phyloP scores from a whole-genome alignment of 2,113 vertebrate species.

The Caranx ignobilis region DNA sequence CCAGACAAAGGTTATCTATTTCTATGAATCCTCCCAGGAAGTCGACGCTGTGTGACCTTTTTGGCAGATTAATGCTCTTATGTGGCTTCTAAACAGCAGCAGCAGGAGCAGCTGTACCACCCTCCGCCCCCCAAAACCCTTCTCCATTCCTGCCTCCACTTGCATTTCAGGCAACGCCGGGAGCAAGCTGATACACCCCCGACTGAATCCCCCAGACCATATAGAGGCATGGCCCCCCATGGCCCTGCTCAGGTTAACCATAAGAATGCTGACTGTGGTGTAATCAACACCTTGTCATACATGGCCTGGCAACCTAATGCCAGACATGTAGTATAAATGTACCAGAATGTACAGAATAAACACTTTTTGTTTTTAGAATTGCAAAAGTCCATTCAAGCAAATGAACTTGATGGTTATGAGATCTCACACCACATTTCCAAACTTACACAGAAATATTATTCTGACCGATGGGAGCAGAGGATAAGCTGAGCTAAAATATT shows the following conservation, averaged over 20 bases:
- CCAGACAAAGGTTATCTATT: conserved; percentile 56
- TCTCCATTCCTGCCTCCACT: conserved; percentile 41
- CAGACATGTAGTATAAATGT: not conserved
- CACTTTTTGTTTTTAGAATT: conserved; percentile 4
- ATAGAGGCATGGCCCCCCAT: conserved; percentile 65
- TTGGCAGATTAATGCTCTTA: conserved; percentile 67
- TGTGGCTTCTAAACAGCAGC: conserved; percentile 42
- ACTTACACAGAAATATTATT: too few species aligned
- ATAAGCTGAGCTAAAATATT: not conserved
- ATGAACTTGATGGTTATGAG: not conserved
- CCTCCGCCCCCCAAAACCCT: not conserved
- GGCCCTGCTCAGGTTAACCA: conserved; percentile 37
- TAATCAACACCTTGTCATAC: conserved; percentile 63
- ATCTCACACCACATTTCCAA: not conserved
- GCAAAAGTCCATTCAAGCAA: not conserved
- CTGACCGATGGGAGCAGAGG: not conserved
- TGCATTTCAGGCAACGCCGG: conserved; percentile 29
- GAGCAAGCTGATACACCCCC: conserved; percentile 75
- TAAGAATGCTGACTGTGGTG: conserved; percentile 75
- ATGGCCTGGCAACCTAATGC: not conserved
- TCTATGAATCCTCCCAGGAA: conserved; percentile 49
- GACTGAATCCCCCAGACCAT: conserved; percentile 62
- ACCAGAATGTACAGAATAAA: conserved; percentile 25
- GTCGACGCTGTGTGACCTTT: conserved; percentile 65
- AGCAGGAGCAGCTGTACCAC: conserved; percentile 67